Evolutionary conservation across 2,888 invertebrate genomes (phyloP).

Genomic region (Parnassius orleans): DNA sequence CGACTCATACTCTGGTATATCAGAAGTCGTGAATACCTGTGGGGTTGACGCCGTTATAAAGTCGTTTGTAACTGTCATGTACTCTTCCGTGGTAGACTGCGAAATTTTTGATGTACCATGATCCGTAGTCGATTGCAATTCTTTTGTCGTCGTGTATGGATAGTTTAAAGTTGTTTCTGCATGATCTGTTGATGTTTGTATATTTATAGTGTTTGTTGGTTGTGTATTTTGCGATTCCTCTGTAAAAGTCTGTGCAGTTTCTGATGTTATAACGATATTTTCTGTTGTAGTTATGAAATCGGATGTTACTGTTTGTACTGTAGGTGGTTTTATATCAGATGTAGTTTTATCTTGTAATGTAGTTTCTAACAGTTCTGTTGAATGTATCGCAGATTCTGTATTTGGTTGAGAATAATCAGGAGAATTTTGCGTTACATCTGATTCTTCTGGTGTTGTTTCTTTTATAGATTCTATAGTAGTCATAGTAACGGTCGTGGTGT

Average conservation of each 20-base stretch:
- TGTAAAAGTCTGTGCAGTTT: neutral
- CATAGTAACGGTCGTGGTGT: neutral
- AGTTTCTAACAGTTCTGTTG: slow-evolving; percentile 2
- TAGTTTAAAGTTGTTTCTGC: neutral
- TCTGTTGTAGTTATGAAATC: neutral
- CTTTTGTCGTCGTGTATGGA: neutral
- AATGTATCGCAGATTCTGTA: neutral
- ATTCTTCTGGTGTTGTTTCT: neutral
- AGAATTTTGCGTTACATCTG: neutral
- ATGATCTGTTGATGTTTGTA: neutral
- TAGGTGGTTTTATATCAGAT: neutral
- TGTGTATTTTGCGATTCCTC: neutral
- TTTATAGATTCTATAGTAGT: too few relatives aligned
- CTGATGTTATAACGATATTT: neutral
- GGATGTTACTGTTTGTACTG: neutral
- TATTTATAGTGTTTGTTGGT: neutral
- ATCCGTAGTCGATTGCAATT: neutral
- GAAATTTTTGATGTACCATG: neutral
- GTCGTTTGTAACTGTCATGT: neutral
- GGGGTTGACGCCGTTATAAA: neutral
- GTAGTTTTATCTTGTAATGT: neutral
- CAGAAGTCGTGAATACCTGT: too few relatives aligned
- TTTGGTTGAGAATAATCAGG: neutral
- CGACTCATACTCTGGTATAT: too few relatives aligned
- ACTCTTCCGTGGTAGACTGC: neutral